Conservation (phyloP, 2,888 invertebrate species). For the Clanis bilineata region DNA sequence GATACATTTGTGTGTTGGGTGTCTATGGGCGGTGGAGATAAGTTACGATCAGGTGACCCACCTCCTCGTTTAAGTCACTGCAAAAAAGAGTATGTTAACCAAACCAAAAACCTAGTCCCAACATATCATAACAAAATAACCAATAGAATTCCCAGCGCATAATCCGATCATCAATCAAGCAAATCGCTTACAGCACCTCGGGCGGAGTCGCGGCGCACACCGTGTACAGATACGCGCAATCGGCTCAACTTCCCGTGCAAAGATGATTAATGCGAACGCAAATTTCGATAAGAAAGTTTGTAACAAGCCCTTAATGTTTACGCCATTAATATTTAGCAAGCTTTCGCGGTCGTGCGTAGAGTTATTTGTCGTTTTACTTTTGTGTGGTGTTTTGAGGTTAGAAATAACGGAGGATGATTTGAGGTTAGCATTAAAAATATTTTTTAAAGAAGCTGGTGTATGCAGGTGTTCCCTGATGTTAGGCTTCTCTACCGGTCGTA, state of each 20-base stretch:
- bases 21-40: no score
- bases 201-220: not conserved
- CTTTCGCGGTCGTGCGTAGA: constrained; percentile 9
- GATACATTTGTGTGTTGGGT: no score
- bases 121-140: not conserved
- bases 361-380: constrained; percentile 11
- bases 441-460: not conserved
- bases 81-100: no score
- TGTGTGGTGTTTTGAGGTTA: not conserved
- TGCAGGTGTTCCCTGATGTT: no score
- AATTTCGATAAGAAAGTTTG: constrained; percentile 22
- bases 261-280: constrained; percentile 22
- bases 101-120: not conserved
- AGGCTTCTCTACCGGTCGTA: no score
- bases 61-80: no score
- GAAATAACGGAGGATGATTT: not conserved
- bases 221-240: constrained; percentile 10
- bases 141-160: not conserved
- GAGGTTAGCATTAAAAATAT: no score
- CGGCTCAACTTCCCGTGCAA: constrained; percentile 17
- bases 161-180: constrained; percentile 12
- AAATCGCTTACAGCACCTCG: not conserved
- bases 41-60: no score
- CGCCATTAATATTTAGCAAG: constrained; percentile 20
- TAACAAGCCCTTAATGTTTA: constrained; percentile 21